Evolutionary conservation across 2,888 invertebrate species (phyloP).

Genomic region (Papilio elwesi): DNA sequence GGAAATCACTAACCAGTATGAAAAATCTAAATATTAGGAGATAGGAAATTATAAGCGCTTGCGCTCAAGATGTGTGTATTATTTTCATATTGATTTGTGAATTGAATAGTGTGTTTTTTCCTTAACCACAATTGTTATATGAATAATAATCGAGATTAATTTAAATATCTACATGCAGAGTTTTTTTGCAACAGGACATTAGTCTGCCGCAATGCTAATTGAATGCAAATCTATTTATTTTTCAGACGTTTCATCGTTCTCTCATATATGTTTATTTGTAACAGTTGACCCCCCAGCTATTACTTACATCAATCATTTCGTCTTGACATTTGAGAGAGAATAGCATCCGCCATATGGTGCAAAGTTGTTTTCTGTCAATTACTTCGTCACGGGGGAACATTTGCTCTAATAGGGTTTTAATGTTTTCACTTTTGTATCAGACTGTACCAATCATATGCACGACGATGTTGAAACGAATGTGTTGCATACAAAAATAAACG

Average conservation of each 20-base stretch:
- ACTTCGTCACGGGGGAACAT: conserved; percentile 26
- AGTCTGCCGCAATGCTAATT: conserved; percentile 8
- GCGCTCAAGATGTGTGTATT: too few relatives aligned
- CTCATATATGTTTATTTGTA: conserved; percentile 7
- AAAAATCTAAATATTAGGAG: too few relatives aligned
- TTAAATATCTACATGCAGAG: conserved; percentile 4
- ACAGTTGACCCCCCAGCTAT: conserved; percentile 21
- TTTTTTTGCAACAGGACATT: conserved; percentile 8
- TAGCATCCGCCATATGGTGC: conserved; percentile 27
- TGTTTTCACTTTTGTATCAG: not conserved
- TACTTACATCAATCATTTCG: conserved; percentile 22
- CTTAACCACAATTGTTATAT: not conserved
- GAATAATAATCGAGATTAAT: conserved; percentile 8
- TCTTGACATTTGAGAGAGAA: conserved; percentile 22
- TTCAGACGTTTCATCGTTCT: conserved; percentile 11
- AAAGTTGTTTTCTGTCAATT: conserved; percentile 20
- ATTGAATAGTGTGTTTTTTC: not conserved
- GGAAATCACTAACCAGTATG: too few relatives aligned
- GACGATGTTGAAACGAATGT: too few relatives aligned
- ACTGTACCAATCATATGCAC: too few relatives aligned
- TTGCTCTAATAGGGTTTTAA: not conserved
- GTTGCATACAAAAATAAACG: too few relatives aligned
- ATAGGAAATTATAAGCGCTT: too few relatives aligned
- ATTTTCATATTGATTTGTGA: not conserved
- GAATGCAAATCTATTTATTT: conserved; percentile 6